These are phyloP conservation scores for Cathartes aura DNA, from an alignment of 2,113 vertebrate species.

Conservation along the genomic window DNA sequence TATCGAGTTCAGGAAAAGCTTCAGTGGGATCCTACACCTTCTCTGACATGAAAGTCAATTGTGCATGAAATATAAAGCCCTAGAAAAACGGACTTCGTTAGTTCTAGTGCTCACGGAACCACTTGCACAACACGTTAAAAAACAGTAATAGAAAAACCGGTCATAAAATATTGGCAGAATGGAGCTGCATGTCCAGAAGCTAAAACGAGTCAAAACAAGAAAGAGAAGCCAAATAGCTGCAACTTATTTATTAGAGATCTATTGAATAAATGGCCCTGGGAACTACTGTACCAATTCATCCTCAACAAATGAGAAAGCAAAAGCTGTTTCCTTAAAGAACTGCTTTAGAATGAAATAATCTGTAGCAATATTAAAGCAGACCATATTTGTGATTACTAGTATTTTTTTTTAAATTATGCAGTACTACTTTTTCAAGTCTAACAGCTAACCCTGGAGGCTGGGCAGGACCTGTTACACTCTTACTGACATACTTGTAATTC, in stretches of 20 bases:
- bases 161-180: background rate
- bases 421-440: background rate
- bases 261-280: background rate
- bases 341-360: background rate
- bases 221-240: background rate
- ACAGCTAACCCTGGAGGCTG: background rate
- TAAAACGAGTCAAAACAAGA: background rate
- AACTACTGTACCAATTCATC: background rate
- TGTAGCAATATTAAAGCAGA: background rate
- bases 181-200: background rate
- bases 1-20: background rate
- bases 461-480: background rate
- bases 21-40: background rate
- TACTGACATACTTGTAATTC: background rate
- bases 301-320: slow-evolving; percentile 3
- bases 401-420: background rate
- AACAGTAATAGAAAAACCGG: background rate
- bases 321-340: background rate
- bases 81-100: background rate
- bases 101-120: background rate
- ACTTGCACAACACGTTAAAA: background rate
- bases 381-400: background rate
- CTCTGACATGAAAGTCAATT: background rate
- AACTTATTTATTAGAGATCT: slow-evolving; percentile 27
- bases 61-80: background rate